These are phyloP conservation scores for Enteromius afrohamiltoni DNA, from an alignment of 2,797 vertebrate genomes.

Conservation along the genomic window DNA sequence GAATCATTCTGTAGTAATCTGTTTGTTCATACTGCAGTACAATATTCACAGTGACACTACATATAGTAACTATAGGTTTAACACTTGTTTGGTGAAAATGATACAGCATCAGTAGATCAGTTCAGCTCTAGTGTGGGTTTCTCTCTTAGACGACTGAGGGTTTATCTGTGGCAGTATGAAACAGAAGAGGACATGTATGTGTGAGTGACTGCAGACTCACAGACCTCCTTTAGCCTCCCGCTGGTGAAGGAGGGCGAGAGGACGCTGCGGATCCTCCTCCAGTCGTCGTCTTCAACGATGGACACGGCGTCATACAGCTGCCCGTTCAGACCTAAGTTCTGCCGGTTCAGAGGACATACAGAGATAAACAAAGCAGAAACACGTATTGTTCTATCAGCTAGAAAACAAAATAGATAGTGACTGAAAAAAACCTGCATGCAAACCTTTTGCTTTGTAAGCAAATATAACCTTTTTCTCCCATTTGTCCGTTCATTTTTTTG, in stretches of 20 bases:
- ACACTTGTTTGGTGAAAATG: too few species aligned
- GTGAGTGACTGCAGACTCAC: neutral
- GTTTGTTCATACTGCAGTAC: too few species aligned
- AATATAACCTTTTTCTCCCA: too few species aligned
- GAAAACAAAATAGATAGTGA: too few species aligned
- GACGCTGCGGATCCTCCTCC: conserved; percentile 79
- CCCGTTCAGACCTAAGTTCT: conserved; percentile 79
- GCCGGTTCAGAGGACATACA: neutral
- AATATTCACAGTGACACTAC: too few species aligned
- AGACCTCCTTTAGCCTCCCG: conserved; percentile 81
- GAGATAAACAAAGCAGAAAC: neutral
- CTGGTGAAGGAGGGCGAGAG: conserved; percentile 83
- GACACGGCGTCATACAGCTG: conserved; percentile 68
- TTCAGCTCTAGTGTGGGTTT: neutral
- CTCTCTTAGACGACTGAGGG: neutral
- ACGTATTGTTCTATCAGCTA: neutral
- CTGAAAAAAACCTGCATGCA: too few species aligned
- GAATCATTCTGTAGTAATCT: too few species aligned
- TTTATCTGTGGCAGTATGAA: neutral
- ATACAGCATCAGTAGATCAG: too few species aligned
- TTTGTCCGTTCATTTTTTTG: too few species aligned
- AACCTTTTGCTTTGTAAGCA: too few species aligned
- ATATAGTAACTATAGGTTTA: too few species aligned
- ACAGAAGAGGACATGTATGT: neutral
- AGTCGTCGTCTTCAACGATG: conserved; percentile 74